Conservation (phyloP, 2,888 invertebrate species). For the Amorpha juglandis region DNA sequence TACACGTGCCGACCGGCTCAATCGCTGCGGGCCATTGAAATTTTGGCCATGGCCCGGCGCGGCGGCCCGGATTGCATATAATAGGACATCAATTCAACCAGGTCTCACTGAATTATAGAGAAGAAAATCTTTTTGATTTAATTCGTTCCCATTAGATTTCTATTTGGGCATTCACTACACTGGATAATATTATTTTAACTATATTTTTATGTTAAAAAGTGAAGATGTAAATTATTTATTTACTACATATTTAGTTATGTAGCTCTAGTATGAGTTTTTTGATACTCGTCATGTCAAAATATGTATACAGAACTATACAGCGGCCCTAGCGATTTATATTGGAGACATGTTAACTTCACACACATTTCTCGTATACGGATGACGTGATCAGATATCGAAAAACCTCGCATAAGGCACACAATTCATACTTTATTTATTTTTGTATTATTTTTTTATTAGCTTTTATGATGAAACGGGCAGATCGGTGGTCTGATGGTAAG, state of each 20-base stretch:
- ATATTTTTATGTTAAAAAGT: slow-evolving; percentile 46
- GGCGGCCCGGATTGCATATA: slow-evolving; percentile 69
- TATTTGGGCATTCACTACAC: slow-evolving; percentile 32
- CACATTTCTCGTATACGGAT: too few species aligned
- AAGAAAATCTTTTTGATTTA: slow-evolving; percentile 43
- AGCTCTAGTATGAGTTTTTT: too few species aligned
- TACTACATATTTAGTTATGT: too few species aligned
- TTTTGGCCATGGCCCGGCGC: slow-evolving; percentile 70
- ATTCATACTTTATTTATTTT: not conserved
- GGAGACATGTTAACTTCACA: too few species aligned
- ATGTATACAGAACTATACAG: too few species aligned
- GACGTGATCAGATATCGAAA: too few species aligned
- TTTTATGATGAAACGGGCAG: too few species aligned
- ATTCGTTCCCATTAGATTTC: slow-evolving; percentile 35
- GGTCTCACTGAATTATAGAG: slow-evolving; percentile 57
- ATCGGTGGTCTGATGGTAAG: too few species aligned
- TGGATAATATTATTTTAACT: slow-evolving; percentile 36
- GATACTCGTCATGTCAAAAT: too few species aligned
- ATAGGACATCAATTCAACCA: slow-evolving; percentile 69
- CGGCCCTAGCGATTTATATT: too few species aligned
- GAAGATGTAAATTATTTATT: slow-evolving; percentile 55
- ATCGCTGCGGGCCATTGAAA: slow-evolving; percentile 80
- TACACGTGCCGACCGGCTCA: slow-evolving; percentile 77
- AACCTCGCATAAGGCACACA: too few species aligned
- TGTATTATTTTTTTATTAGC: too few species aligned